Conservation (phyloP, 2,888 invertebrate species). For the Cistogaster globosa region DNA sequence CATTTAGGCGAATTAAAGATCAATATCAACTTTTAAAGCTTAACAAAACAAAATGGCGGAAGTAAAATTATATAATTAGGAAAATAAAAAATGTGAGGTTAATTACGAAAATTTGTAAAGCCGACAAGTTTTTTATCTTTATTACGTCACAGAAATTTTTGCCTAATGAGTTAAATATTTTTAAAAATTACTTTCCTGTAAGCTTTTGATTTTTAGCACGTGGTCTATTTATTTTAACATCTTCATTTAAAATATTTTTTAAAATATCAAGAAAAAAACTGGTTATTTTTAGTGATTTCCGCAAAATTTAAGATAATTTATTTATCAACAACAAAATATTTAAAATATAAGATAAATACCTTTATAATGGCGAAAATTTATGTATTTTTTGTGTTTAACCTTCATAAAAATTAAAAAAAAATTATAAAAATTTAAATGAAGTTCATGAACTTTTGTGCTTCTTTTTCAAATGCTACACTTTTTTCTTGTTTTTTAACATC, state of each 20-base stretch:
- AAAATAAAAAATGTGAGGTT: too few species aligned
- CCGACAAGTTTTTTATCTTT: too few species aligned
- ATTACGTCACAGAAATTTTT: too few species aligned
- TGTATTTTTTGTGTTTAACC: constrained; percentile 21
- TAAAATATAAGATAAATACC: neutral
- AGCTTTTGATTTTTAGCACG: too few species aligned
- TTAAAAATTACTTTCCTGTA: too few species aligned
- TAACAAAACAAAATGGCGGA: too few species aligned
- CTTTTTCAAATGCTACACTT: constrained; percentile 5
- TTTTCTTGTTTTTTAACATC: neutral
- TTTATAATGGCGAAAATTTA: neutral
- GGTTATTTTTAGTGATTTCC: constrained; percentile 35
- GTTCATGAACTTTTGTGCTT: constrained; percentile 56
- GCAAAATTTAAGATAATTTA: constrained; percentile 25
- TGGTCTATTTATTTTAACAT: too few species aligned
- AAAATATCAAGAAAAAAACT: neutral
- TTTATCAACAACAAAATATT: neutral
- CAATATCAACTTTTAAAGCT: too few species aligned
- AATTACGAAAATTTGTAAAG: too few species aligned
- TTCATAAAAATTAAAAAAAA: constrained; percentile 36
- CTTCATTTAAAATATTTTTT: neutral
- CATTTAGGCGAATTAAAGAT: too few species aligned
- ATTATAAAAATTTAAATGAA: constrained; percentile 52
- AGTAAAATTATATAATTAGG: too few species aligned
- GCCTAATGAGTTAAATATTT: too few species aligned